Base-by-base conservation (phyloP, 1,140 invertebrate species). In the Camponotus floridanus region DNA sequence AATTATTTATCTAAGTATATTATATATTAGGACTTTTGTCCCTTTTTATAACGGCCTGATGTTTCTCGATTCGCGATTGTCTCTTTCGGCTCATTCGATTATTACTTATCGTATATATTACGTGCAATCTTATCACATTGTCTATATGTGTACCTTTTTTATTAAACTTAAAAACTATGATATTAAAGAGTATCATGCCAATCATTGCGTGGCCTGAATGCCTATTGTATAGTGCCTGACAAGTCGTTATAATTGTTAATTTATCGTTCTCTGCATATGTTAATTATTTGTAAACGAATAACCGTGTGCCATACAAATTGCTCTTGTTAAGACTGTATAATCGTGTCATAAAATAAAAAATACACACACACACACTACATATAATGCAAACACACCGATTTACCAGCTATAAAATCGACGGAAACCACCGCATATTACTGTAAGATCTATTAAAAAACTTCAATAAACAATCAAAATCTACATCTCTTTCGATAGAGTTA, bases 151-250 rank as follows among this genome's bases (percentile, higher is more conserved):
- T 59, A 7, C 15, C 9, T 48, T 51, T 51, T 51, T 51, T 59
- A 61, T 76, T 18, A 73, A 67, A 76, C 48, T 70, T 51, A 73
- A n/a, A n/a, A n/a, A 36, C 39, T 48, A 84, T 48, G 31, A 84
- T 84, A 74, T 57, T 64, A 86, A 84, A 76, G 57, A 45, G 68
- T 39, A 67, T 62, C 18, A 70, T 68, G 57, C 36, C 45, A 80
- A 80, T 86, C 73, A 62, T 76, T 73, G 73, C 88, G 89, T 90
- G 51, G 65, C 73, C 80, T 42, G 65, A 86, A 89, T 89, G 89
- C 89, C 87, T 91, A 91, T 89, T 86, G 71, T 88, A 87, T 89
- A 91, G 90, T 91, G 90, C 90, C 90, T 91, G 90, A 88, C 83
- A 61, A 87, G 45, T 87, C 76, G 76, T 61, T 88, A 79, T 87